These are phyloP conservation scores for Papilio helenus DNA, from an alignment of 1,140 invertebrate species.

Conservation along the genomic window DNA sequence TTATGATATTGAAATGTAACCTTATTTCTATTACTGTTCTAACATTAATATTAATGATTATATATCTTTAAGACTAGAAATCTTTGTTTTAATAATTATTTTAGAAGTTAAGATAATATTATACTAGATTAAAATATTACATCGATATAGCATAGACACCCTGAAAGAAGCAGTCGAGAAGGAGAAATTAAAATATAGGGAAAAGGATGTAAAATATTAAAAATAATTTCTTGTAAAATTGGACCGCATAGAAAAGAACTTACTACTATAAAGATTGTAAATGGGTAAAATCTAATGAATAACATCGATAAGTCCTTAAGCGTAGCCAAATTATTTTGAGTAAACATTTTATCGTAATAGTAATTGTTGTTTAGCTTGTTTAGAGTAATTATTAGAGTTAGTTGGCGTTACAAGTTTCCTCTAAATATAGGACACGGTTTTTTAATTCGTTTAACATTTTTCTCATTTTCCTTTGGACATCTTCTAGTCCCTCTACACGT, in stretches of 20 bases:
- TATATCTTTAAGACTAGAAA: constrained; percentile 5
- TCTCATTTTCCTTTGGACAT: constrained; percentile 82
- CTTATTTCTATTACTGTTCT: neutral
- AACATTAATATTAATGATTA: neutral
- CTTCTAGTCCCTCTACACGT: constrained; percentile 84
- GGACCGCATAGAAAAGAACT: constrained; percentile 58
- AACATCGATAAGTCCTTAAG: constrained; percentile 27
- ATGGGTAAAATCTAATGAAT: constrained; percentile 22
- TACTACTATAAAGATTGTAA: neutral
- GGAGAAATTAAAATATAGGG: constrained; percentile 27
- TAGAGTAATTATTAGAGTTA: neutral
- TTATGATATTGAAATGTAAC: neutral
- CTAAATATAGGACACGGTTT: constrained; percentile 81
- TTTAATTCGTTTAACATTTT: constrained; percentile 83
- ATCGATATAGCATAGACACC: neutral
- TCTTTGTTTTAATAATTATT: neutral
- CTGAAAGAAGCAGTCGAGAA: constrained; percentile 23
- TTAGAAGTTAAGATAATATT: neutral
- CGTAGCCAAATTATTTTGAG: constrained; percentile 6
- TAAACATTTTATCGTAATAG: neutral
- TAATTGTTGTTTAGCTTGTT: no score
- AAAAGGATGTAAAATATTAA: constrained; percentile 42
- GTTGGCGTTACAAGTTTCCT: constrained; percentile 59
- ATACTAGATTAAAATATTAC: neutral
- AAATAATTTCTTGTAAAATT: constrained; percentile 57